Conservation (phyloP, 2,113 vertebrate genomes). For the Tichodroma muraria region DNA sequence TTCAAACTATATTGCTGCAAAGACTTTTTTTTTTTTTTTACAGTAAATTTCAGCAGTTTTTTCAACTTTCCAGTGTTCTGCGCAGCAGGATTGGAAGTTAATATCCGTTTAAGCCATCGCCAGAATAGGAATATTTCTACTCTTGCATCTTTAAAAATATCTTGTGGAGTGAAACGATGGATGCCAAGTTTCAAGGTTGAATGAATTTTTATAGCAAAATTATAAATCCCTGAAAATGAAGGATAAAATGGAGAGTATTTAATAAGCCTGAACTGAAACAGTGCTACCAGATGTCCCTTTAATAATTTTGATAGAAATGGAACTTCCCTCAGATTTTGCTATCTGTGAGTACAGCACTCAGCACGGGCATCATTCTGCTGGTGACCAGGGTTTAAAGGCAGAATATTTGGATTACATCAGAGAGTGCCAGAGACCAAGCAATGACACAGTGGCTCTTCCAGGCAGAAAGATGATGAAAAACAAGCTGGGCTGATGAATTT, state of each 20-base stretch:
- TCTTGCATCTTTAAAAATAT: slow-evolving; percentile 60
- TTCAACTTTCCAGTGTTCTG: not conserved
- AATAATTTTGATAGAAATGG: slow-evolving; percentile 9
- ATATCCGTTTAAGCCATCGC: not conserved
- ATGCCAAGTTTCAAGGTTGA: slow-evolving; percentile 50
- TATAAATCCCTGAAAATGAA: slow-evolving; percentile 44
- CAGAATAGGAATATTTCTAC: slow-evolving; percentile 12
- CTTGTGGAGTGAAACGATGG: slow-evolving; percentile 5
- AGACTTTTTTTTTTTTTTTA: not conserved
- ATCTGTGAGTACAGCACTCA: not conserved
- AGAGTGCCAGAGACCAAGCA: not conserved
- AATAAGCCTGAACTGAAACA: slow-evolving; percentile 37
- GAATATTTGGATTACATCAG: not conserved
- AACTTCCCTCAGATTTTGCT: slow-evolving; percentile 11
- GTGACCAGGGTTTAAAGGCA: not conserved
- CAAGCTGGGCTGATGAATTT: not conserved
- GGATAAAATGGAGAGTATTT: slow-evolving; percentile 1
- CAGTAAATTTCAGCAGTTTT: not conserved
- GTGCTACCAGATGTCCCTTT: slow-evolving; percentile 6
- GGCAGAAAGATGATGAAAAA: not conserved
- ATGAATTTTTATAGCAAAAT: slow-evolving; percentile 60
- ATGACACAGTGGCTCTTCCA: not conserved
- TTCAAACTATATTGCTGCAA: not conserved
- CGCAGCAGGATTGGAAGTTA: not conserved
- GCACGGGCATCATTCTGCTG: not conserved